Percentiles rank a stretch among this genome's conserved stretches.
These are phyloP conservation scores for Novumbra hubbsi DNA, from an alignment of 2,797 vertebrate genomes.

Conservation along the genomic window DNA sequence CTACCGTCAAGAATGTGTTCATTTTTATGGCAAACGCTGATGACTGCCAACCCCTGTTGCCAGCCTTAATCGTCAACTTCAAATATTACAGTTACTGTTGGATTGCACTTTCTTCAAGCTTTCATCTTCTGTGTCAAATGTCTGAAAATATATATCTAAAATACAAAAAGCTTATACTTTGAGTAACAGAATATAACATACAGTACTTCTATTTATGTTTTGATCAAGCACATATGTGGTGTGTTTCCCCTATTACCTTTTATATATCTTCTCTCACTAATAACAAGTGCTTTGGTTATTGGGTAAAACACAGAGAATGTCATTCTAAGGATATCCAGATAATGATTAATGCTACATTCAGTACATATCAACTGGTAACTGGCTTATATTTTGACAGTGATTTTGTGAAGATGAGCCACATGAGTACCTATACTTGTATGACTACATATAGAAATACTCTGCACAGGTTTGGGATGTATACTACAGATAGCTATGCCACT, in stretches of 20 bases:
- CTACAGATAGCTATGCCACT: slow-evolving; percentile 47
- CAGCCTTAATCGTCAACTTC: slow-evolving; percentile 67
- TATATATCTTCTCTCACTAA: slow-evolving; percentile 67
- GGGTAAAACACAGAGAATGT: slow-evolving; percentile 68
- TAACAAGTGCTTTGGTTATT: slow-evolving; percentile 74
- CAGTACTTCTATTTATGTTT: slow-evolving; percentile 79
- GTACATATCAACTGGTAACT: slow-evolving; percentile 57
- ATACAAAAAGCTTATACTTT: slow-evolving; percentile 80
- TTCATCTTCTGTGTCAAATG: slow-evolving; percentile 72
- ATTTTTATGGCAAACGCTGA: slow-evolving; percentile 68
- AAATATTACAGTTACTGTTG: slow-evolving; percentile 76
- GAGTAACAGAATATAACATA: slow-evolving; percentile 80
- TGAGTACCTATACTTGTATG: slow-evolving; percentile 47
- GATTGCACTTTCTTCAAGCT: slow-evolving; percentile 79
- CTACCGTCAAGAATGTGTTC: slow-evolving; percentile 64
- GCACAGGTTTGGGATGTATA: slow-evolving; percentile 50
- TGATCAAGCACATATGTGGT: slow-evolving; percentile 72
- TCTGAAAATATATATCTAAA: slow-evolving; percentile 80
- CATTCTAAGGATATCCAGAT: slow-evolving; percentile 69
- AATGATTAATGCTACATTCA: slow-evolving; percentile 71
- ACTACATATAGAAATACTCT: neutral
- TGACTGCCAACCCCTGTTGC: slow-evolving; percentile 50
- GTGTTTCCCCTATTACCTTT: slow-evolving; percentile 65
- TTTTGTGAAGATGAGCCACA: slow-evolving; percentile 58
- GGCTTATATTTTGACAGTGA: slow-evolving; percentile 58